Percentiles rank a stretch among this genome's conserved stretches.
Conservation (phyloP, 2,888 invertebrate species). For the Furcula furcula region DNA sequence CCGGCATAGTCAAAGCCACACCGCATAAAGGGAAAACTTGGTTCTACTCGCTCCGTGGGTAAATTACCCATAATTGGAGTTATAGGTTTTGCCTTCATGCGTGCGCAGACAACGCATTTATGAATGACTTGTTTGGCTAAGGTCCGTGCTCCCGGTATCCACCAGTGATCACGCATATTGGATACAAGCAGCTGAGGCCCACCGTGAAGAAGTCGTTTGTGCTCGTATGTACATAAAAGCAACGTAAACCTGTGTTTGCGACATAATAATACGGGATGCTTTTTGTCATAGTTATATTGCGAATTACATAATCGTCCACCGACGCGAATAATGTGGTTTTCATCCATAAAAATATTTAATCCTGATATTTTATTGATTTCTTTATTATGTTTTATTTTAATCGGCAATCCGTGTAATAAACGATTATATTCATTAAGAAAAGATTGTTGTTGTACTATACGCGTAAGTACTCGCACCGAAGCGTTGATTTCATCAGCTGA, state of each 20-base stretch:
- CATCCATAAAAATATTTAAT: not conserved
- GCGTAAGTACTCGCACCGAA: not conserved
- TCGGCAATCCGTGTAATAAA: not conserved
- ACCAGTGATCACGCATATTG: not conserved
- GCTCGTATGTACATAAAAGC: not conserved
- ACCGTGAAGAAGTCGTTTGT: not conserved
- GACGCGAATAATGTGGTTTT: not conserved
- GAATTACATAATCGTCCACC: not conserved
- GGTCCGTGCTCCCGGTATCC: not conserved
- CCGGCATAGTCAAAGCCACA: not conserved
- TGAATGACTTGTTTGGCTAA: not conserved
- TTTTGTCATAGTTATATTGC: not conserved
- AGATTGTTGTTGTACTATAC: not conserved
- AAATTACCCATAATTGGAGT: not conserved
- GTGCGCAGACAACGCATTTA: not conserved
- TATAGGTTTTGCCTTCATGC: not conserved
- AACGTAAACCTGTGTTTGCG: not conserved
- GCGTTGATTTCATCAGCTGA: not conserved
- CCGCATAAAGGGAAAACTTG: not conserved
- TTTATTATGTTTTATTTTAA: not conserved
- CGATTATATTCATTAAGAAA: not conserved
- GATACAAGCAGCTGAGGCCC: not conserved
- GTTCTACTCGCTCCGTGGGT: not conserved
- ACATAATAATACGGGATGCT: not conserved
- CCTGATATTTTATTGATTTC: not conserved